These are phyloP conservation scores for Brachystomella parvula DNA, from an alignment of 1,140 invertebrate genomes.

Conservation along the genomic window DNA sequence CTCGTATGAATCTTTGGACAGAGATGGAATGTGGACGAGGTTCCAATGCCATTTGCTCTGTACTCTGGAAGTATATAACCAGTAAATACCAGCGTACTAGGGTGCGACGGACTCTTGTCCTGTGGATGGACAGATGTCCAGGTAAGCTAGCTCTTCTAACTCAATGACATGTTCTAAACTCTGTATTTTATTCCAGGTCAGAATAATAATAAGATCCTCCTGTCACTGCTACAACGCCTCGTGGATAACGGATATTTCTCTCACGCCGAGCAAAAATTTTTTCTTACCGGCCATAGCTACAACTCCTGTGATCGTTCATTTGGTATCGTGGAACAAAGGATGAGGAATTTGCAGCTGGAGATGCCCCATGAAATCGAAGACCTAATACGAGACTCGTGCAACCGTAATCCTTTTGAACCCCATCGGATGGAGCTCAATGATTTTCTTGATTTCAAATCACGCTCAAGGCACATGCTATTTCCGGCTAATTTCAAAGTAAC, in stretches of 20 bases:
- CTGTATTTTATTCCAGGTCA: too few relatives aligned
- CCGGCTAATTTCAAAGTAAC: too few relatives aligned
- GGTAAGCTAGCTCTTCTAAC: too few relatives aligned
- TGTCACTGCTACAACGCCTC: not conserved
- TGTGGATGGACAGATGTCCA: too few relatives aligned
- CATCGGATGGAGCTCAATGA: not conserved
- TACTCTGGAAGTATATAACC: too few relatives aligned
- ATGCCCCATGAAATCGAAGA: not conserved
- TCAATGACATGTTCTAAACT: too few relatives aligned
- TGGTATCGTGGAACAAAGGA: not conserved
- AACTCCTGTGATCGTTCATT: not conserved
- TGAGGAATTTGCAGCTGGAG: not conserved
- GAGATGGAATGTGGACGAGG: too few relatives aligned
- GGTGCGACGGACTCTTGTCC: too few relatives aligned
- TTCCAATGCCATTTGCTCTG: too few relatives aligned
- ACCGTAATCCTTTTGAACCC: not conserved
- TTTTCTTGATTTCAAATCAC: not conserved
- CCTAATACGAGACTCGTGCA: not conserved
- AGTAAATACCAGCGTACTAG: too few relatives aligned
- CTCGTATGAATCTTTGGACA: too few relatives aligned
- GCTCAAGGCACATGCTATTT: too few relatives aligned
- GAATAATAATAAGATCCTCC: conserved; percentile 4
- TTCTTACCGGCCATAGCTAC: conserved; percentile 6
- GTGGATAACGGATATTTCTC: not conserved
- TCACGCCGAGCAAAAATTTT: conserved; percentile 1